These are phyloP conservation scores for Chlorops oryzae DNA, from an alignment of 1,140 invertebrate species.

Conservation along the genomic window DNA sequence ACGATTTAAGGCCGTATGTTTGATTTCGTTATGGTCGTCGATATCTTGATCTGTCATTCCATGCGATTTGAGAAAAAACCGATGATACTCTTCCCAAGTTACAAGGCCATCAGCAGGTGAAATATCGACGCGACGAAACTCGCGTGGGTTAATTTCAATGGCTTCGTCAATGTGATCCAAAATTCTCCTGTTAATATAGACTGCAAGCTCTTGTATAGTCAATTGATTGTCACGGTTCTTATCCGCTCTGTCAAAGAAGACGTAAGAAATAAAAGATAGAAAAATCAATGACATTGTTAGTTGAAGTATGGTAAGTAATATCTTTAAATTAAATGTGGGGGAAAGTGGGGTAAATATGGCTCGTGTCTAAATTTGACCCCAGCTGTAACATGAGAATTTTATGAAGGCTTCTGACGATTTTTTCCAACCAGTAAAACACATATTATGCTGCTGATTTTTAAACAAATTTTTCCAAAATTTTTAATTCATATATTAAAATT, in stretches of 20 bases:
- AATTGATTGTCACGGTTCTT: constrained; percentile 56
- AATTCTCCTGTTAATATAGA: constrained; percentile 69
- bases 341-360: background rate
- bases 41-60: constrained; percentile 62
- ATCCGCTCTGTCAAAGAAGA: constrained; percentile 57
- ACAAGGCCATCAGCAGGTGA: constrained; percentile 69
- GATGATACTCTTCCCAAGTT: constrained; percentile 74
- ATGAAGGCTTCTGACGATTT: too few relatives aligned
- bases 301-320: background rate
- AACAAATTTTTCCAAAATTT: too few relatives aligned
- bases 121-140: constrained; percentile 68
- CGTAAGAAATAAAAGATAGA: background rate
- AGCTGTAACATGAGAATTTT: too few relatives aligned
- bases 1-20: constrained; percentile 51
- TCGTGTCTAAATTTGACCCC: too few relatives aligned
- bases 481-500: too few relatives aligned
- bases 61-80: constrained; percentile 62
- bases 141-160: constrained; percentile 62
- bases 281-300: background rate
- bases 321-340: background rate
- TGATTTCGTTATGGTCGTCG: constrained; percentile 60
- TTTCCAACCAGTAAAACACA: too few relatives aligned
- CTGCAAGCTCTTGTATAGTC: constrained; percentile 60
- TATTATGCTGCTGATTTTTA: too few relatives aligned
- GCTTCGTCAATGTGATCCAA: constrained; percentile 69